phyloP scores from a whole-genome alignment of 2,113 vertebrate species.

The Chlamydotis undulata region DNA sequence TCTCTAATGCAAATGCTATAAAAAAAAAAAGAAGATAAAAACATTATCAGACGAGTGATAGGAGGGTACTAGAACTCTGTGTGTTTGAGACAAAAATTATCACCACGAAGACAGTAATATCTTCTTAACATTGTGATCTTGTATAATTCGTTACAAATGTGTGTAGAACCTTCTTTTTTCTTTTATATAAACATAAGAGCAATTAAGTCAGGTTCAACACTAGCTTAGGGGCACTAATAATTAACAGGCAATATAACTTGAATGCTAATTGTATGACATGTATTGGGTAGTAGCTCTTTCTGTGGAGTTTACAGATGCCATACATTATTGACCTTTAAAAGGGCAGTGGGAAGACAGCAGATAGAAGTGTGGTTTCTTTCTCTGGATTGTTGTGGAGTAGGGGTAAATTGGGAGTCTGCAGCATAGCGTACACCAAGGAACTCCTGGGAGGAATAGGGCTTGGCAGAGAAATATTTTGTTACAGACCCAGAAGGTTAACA shows the following conservation, averaged over 20 bases:
- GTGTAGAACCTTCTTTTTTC: neutral
- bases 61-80: neutral
- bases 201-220: neutral
- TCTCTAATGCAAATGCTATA: slow-evolving; percentile 25
- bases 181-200: neutral
- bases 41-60: neutral
- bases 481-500: neutral
- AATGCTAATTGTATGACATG: neutral
- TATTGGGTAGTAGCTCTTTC: neutral
- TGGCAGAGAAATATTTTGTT: neutral
- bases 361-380: neutral
- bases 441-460: neutral
- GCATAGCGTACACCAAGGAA: neutral
- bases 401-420: neutral
- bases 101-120: neutral
- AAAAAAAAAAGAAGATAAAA: neutral
- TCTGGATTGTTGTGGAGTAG: neutral
- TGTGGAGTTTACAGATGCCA: neutral
- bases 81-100: neutral
- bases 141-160: neutral
- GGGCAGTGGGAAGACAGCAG: neutral
- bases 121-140: neutral
- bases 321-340: neutral
- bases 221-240: neutral
- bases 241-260: neutral